phyloP scores from a whole-genome alignment of 2,113 vertebrate species.

The Xiphophorus hellerii region DNA sequence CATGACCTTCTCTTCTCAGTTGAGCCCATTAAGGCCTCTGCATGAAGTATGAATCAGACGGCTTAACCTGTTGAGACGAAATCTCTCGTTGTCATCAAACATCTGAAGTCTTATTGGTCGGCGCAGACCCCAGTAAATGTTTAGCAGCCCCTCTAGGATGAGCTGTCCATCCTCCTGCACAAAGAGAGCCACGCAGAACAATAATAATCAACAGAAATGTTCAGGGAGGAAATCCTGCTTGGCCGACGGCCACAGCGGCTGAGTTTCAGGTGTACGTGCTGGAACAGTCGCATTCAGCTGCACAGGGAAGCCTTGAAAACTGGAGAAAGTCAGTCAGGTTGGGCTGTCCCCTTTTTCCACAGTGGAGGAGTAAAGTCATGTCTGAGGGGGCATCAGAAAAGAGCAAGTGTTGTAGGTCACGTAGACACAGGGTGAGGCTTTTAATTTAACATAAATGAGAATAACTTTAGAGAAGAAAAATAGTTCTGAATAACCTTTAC shows the following conservation, averaged over 20 bases:
- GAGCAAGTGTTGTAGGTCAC: constrained; percentile 63
- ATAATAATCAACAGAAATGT: constrained; percentile 43
- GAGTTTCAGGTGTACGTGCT: constrained; percentile 80
- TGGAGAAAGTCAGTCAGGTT: constrained; percentile 44
- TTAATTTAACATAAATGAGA: constrained; percentile 22
- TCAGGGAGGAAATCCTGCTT: constrained; percentile 79
- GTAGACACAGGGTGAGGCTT: constrained; percentile 29
- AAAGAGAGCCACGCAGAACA: constrained; percentile 48
- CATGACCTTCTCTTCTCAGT: neutral
- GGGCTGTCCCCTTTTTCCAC: constrained; percentile 15
- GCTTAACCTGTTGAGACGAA: constrained; percentile 74
- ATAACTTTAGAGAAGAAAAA: constrained; percentile 29
- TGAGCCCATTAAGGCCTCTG: neutral
- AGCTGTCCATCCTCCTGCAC: constrained; percentile 89
- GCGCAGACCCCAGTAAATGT: constrained; percentile 95
- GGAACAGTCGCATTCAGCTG: constrained; percentile 41
- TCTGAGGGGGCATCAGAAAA: constrained; percentile 37
- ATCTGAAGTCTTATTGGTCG: constrained; percentile 96
- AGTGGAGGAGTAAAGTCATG: constrained; percentile 59
- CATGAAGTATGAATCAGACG: neutral
- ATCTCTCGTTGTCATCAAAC: constrained; percentile 92
- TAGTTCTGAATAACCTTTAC: neutral
- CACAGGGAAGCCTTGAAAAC: constrained; percentile 29
- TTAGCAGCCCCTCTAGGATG: constrained; percentile 93
- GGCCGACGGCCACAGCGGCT: constrained; percentile 48